phyloP scores from a whole-genome alignment of 2,113 vertebrate species.

The Nematolebias whitei region DNA sequence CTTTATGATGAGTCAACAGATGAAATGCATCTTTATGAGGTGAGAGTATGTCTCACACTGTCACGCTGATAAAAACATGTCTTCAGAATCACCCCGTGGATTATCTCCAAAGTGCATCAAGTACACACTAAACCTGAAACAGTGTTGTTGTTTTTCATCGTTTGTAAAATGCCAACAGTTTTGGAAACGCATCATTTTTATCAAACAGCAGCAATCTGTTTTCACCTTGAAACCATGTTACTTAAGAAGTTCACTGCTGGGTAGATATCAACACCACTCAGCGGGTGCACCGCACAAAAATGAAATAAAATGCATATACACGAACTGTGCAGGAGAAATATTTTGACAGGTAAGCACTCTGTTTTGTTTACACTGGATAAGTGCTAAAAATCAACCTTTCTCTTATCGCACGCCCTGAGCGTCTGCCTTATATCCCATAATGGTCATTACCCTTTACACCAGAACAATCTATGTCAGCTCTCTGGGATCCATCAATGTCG shows the following conservation, averaged over 20 bases:
- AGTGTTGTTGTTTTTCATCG: not conserved
- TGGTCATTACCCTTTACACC: constrained; percentile 58
- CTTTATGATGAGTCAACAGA: not conserved
- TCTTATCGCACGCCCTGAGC: constrained; percentile 14
- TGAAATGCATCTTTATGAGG: not conserved
- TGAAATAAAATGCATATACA: not conserved
- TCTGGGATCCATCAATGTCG: constrained; percentile 59
- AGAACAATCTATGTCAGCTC: constrained; percentile 31
- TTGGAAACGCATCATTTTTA: not conserved
- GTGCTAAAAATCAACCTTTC: constrained; percentile 28
- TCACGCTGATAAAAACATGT: not conserved
- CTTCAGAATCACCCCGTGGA: not conserved
- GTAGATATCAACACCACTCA: constrained; percentile 5
- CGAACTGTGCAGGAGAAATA: constrained; percentile 26
- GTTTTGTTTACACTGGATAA: constrained; percentile 29
- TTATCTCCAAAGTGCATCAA: constrained; percentile 2
- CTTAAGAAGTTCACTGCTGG: not conserved
- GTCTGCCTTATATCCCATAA: constrained; percentile 31
- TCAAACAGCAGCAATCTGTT: not conserved
- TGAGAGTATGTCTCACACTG: not conserved
- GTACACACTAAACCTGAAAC: not conserved
- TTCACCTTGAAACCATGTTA: constrained; percentile 26
- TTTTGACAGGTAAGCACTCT: constrained; percentile 28
- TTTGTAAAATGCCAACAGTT: constrained; percentile 8
- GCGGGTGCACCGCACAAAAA: not conserved